These are phyloP conservation scores for Riptortus pedestris DNA, from an alignment of 1,140 invertebrate species.

Conservation along the genomic window DNA sequence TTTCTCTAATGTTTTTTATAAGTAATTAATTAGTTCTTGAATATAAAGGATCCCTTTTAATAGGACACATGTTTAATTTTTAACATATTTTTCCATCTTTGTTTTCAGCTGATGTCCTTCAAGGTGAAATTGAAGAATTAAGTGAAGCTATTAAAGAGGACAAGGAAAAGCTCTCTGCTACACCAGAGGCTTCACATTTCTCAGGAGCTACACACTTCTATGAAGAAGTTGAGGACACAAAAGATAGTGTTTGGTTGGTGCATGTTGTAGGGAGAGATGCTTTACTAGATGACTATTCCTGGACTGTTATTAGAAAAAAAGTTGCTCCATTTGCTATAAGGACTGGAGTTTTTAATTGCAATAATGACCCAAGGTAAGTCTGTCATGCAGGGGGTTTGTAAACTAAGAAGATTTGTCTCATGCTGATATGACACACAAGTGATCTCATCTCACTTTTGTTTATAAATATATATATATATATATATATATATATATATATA, in stretches of 20 bases:
- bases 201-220: slow-evolving; percentile 42
- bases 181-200: slow-evolving; percentile 38
- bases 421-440: too few species aligned
- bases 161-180: slow-evolving; percentile 14
- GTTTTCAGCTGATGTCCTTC: slow-evolving; percentile 31
- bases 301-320: slow-evolving; percentile 38
- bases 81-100: too few species aligned
- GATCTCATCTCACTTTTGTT: too few species aligned
- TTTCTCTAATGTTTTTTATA: too few species aligned
- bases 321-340: slow-evolving; percentile 41
- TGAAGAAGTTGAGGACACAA: slow-evolving; percentile 46
- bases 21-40: too few species aligned
- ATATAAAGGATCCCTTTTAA: too few species aligned
- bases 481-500: too few species aligned
- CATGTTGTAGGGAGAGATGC: slow-evolving; percentile 36
- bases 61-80: too few species aligned
- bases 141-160: neutral
- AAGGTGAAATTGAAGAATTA: slow-evolving; percentile 33
- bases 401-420: neutral
- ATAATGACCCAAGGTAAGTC: slow-evolving; percentile 19
- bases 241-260: slow-evolving; percentile 47
- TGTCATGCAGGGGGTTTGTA: neutral
- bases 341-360: slow-evolving; percentile 43
- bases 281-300: slow-evolving; percentile 36
- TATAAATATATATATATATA: too few species aligned